Percentiles rank a stretch among this genome's conserved stretches.
These are phyloP conservation scores for Pristionchus entomophagus DNA, from an alignment of 2,888 invertebrate genomes.

Conservation along the genomic window DNA sequence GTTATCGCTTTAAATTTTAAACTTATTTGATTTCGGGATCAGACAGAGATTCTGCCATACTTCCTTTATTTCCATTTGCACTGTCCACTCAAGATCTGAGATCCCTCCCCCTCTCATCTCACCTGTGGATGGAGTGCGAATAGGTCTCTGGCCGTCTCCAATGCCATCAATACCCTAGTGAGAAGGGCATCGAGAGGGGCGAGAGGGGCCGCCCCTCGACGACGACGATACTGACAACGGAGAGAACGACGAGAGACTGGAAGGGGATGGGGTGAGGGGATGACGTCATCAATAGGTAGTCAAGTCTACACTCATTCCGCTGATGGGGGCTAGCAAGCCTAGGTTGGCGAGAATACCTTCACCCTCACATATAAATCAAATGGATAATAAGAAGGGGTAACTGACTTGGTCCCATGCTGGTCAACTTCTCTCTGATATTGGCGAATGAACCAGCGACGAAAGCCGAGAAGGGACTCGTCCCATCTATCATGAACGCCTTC, in stretches of 20 bases:
- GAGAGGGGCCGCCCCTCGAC: slow-evolving; percentile 52
- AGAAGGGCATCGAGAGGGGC: slow-evolving; percentile 60
- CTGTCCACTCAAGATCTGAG: too few species aligned
- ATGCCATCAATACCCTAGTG: slow-evolving; percentile 55
- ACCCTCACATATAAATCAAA: too few species aligned
- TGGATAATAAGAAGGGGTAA: background rate
- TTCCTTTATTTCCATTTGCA: too few species aligned
- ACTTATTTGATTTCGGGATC: too few species aligned
- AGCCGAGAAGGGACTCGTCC: slow-evolving; percentile 51
- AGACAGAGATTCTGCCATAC: too few species aligned
- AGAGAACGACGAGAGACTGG: slow-evolving; percentile 49
- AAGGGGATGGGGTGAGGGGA: background rate
- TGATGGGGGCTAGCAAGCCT: too few species aligned
- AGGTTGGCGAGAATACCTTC: too few species aligned
- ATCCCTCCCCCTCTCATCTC: background rate
- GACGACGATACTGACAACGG: slow-evolving; percentile 45
- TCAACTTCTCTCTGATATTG: slow-evolving; percentile 52
- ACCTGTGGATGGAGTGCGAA: slow-evolving; percentile 54
- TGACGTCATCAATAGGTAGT: too few species aligned
- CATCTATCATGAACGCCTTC: slow-evolving; percentile 49
- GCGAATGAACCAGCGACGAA: slow-evolving; percentile 53
- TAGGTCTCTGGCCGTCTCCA: slow-evolving; percentile 55
- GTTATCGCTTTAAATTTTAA: too few species aligned
- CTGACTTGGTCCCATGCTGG: slow-evolving; percentile 52
- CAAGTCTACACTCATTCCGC: too few species aligned